Base-by-base conservation (phyloP, 2,797 vertebrate species). In the Sebastes reedi region DNA sequence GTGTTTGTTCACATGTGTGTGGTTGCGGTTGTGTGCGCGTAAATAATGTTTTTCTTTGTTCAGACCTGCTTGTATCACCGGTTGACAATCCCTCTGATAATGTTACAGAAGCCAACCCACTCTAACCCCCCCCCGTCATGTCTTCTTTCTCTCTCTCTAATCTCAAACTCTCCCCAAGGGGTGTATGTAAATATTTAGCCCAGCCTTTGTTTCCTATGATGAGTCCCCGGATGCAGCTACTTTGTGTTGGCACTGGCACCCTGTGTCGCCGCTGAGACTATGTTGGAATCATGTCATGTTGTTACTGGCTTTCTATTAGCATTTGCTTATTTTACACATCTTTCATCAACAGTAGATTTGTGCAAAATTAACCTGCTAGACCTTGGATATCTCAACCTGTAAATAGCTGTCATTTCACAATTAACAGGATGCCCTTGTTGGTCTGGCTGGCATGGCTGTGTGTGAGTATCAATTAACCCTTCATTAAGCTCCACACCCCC, bases 81-180 rank as follows among this genome's bases (percentile, higher is more conserved):
- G 81, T 80, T 85, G 82, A 94, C 93, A 91, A 84, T 91, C 91
- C 91, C 91, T 90, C 79, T 90, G 92, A 93, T 92, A 85, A 85
- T 93, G 91, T 92, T 82, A 83, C 68, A 59, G 77, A 72, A 79
- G 59, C 79, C 67, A 85, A 39, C 56, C 67, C 27, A 50, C 65
- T 68, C 54, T 18, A 65, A 58, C 69, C 60, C 7, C 8, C 13
- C 18, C 22, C 54, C 2, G n/a, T n/a, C 60, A 55, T 79, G 81
- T 83, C 65, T 77, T 42, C 39, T 83, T 68, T 59, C 58, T 75
- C 71, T 76, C 62, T 36, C 69, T 74, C 82, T 91, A 89, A 94
- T 95, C 89, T 90, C 75, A 67, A 72, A 72, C 77, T 32, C 82
- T 89, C 87, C 80, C 86, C 67, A 61, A 71, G 86, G 89, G 86